Evolutionary conservation across 2,888 invertebrate genomes (phyloP).

Genomic region (Cephus runcator): DNA sequence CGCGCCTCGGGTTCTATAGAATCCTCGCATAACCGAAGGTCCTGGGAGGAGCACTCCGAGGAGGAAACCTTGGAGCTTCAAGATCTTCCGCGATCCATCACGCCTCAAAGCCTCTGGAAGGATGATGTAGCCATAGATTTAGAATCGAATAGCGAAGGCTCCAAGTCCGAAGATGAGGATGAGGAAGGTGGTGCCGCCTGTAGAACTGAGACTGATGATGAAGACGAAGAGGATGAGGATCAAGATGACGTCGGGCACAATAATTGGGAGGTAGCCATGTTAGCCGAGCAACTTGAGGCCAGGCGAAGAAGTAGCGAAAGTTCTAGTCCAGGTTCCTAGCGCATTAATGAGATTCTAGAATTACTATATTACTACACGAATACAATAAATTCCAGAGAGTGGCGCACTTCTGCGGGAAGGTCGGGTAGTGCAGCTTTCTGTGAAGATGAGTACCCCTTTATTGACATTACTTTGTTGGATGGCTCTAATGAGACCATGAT

Average conservation of each 20-base stretch:
- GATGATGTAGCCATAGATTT: constrained; percentile 62
- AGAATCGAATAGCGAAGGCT: constrained; percentile 66
- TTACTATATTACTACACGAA: constrained; percentile 53
- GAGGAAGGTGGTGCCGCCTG: constrained; percentile 46
- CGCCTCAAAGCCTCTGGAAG: constrained; percentile 63
- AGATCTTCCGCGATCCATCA: constrained; percentile 70
- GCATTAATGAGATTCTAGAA: constrained; percentile 59
- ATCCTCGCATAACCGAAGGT: constrained; percentile 68
- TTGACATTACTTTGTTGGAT: constrained; percentile 49
- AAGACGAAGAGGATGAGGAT: constrained; percentile 48
- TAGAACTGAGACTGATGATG: constrained; percentile 27
- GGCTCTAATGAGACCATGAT: constrained; percentile 59
- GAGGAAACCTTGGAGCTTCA: constrained; percentile 77
- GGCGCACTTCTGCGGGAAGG: constrained; percentile 28
- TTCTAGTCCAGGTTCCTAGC: constrained; percentile 63
- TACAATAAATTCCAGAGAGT: constrained; percentile 41
- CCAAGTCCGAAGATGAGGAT: constrained; percentile 62
- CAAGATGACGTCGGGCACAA: constrained; percentile 62
- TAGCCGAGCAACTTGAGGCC: constrained; percentile 77
- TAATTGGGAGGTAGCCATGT: constrained; percentile 84
- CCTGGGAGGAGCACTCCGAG: constrained; percentile 80
- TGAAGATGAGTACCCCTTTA: constrained; percentile 52
- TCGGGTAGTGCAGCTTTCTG: constrained; percentile 41
- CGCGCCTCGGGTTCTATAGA: constrained; percentile 46
- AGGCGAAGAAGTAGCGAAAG: constrained; percentile 56